phyloP scores from a whole-genome alignment of 2,797 vertebrate genomes.

The Chrosomus eos region DNA sequence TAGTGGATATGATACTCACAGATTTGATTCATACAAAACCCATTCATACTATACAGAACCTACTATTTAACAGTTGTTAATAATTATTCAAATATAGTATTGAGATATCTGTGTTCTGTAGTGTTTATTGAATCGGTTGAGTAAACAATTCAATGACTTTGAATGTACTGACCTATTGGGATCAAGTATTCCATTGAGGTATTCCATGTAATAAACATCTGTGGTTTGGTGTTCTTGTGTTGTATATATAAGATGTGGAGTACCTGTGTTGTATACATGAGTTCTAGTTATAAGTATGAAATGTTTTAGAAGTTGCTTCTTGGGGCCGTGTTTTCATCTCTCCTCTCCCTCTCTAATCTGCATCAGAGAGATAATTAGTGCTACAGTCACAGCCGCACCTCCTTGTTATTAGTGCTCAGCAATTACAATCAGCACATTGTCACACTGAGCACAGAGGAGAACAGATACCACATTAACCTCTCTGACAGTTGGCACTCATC shows the following conservation, averaged over 20 bases:
- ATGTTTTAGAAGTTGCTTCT: conserved; percentile 1
- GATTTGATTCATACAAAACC: not conserved
- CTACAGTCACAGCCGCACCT: conserved; percentile 54
- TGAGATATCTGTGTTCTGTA: not conserved
- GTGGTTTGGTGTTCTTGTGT: no score
- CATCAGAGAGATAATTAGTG: conserved; percentile 57
- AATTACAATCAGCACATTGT: conserved; percentile 62
- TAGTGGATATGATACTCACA: no score
- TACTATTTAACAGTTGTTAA: not conserved
- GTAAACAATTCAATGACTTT: not conserved
- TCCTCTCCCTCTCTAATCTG: conserved; percentile 54
- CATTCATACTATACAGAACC: not conserved
- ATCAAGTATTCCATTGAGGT: not conserved
- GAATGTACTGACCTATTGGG: not conserved
- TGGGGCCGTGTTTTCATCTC: conserved; percentile 33
- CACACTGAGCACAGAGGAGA: conserved; percentile 56
- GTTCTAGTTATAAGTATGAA: not conserved
- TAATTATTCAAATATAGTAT: not conserved
- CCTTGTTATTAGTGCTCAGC: conserved; percentile 61
- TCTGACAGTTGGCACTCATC: conserved; percentile 54
- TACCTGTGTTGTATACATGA: not conserved
- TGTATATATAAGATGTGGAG: not conserved
- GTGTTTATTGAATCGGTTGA: not conserved
- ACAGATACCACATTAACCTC: conserved; percentile 60
- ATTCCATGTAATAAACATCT: not conserved